Conservation (phyloP, 2,113 vertebrate species). For the Uropsilus gracilis region DNA sequence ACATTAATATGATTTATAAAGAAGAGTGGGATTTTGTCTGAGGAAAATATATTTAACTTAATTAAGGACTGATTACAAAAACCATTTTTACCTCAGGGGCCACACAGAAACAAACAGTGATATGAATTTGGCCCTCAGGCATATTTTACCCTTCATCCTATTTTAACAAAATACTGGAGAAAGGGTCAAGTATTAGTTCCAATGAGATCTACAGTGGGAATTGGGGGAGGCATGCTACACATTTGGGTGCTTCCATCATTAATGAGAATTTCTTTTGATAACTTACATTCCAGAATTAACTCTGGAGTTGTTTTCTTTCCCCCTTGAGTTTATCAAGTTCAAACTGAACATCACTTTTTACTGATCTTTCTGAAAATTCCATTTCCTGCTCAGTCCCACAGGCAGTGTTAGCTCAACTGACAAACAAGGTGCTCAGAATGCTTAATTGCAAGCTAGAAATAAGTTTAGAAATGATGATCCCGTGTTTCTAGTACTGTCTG, state of each 20-base stretch:
- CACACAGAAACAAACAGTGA: not conserved
- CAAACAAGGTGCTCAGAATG: not conserved
- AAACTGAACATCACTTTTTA: not conserved
- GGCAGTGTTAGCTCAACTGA: no score
- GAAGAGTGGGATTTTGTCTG: not conserved
- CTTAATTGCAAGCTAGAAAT: not conserved
- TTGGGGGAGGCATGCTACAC: fast-evolving
- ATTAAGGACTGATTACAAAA: slow-evolving; percentile 1
- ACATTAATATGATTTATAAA: not conserved
- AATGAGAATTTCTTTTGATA: not conserved
- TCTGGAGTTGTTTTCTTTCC: not conserved
- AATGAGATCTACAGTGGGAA: not conserved
- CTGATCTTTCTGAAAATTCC: not conserved
- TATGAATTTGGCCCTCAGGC: not conserved
- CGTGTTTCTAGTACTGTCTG: not conserved
- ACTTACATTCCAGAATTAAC: not conserved
- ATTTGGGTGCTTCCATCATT: not conserved
- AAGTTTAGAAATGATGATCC: not conserved
- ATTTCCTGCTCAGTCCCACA: not conserved
- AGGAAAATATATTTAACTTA: not conserved
- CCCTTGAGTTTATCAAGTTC: not conserved
- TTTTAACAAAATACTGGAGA: not conserved
- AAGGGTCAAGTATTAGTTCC: not conserved
- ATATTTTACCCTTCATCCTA: not conserved
- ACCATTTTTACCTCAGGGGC: not conserved